phyloP scores from a whole-genome alignment of 2,888 invertebrate species.

The Mamestra brassicae region DNA sequence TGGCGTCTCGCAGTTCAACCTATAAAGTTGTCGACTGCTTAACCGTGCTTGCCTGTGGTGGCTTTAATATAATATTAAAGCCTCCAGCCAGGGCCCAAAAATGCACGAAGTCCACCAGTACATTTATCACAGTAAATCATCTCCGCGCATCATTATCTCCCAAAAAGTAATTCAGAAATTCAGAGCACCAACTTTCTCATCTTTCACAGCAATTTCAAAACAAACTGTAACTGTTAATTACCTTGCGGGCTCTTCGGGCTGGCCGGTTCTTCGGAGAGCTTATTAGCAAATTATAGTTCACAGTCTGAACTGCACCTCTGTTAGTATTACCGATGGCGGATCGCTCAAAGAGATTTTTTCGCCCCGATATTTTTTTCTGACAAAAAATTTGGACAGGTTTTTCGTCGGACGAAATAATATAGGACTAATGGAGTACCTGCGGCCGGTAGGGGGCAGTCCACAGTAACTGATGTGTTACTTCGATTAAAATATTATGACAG shows the following conservation, averaged over 20 bases:
- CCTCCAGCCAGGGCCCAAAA: no score
- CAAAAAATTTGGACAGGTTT: conserved; percentile 64
- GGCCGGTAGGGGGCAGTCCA: conserved; percentile 55
- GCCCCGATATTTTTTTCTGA: conserved; percentile 52
- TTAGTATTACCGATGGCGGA: conserved; percentile 67
- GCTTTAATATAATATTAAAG: no score
- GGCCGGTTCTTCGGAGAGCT: conserved; percentile 51
- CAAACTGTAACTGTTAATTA: conserved; percentile 64
- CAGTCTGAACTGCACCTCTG: conserved; percentile 40
- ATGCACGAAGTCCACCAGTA: not conserved
- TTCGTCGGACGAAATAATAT: conserved; percentile 66
- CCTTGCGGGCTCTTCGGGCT: conserved; percentile 14
- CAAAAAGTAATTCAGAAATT: conserved; percentile 37
- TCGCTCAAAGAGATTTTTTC: conserved; percentile 67
- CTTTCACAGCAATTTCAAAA: conserved; percentile 61
- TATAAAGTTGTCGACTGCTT: no score
- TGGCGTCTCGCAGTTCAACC: no score
- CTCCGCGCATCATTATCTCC: conserved; percentile 36
- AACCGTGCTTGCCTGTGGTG: no score
- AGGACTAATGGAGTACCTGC: conserved; percentile 64
- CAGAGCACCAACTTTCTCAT: conserved; percentile 38
- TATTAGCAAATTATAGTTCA: conserved; percentile 68
- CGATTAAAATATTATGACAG: conserved; percentile 69
- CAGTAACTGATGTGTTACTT: conserved; percentile 65
- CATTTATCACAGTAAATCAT: conserved; percentile 39